Conservation (phyloP, 1,140 invertebrate species). For the Elysia chlorotica region DNA sequence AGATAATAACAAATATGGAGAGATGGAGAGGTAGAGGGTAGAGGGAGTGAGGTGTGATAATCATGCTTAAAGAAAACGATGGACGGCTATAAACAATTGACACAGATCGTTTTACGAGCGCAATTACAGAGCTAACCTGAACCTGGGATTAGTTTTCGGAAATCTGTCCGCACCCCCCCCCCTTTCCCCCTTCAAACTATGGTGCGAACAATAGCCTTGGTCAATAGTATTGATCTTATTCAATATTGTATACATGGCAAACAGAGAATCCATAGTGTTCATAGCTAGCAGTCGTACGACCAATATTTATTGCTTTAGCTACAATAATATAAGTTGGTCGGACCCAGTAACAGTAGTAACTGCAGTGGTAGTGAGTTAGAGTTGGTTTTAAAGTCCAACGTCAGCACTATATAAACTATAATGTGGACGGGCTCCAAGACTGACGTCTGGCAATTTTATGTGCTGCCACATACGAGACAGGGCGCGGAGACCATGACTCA, state of each 20-base stretch:
- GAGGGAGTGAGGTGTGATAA: no score
- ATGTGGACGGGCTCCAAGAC: background rate
- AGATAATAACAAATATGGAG: background rate
- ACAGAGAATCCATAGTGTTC: no score
- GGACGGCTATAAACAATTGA: background rate
- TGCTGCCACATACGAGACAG: background rate
- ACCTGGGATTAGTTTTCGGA: background rate
- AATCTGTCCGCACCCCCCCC: background rate
- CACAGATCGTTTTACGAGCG: background rate
- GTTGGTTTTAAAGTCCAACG: background rate
- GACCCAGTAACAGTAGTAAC: background rate
- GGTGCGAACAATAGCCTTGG: no score
- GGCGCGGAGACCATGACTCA: background rate
- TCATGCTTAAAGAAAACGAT: no score
- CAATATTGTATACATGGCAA: no score
- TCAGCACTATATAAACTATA: no score
- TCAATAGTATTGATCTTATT: no score
- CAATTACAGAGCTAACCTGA: background rate
- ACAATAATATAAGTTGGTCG: background rate
- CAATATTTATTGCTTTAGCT: background rate
- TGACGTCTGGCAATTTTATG: background rate
- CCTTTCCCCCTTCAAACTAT: no score
- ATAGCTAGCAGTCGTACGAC: background rate
- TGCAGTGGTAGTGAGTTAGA: background rate
- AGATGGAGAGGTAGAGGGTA: no score